Conservation (phyloP, 2,797 vertebrate species). For the Pseudochaenichthys georgianus region DNA sequence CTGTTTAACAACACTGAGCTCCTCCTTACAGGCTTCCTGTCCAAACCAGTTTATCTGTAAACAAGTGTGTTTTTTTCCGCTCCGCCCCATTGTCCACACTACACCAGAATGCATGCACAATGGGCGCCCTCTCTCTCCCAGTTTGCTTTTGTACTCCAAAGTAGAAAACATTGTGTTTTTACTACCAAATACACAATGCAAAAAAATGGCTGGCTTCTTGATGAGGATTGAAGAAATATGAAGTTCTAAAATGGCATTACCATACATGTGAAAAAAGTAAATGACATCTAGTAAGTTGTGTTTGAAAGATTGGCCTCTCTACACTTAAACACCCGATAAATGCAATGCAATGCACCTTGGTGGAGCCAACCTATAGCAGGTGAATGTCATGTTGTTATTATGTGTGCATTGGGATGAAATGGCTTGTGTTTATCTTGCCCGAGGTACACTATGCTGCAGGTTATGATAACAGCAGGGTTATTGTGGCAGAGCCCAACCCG, state of each 20-base stretch:
- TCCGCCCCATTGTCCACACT: conserved; percentile 83
- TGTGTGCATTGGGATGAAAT: conserved; percentile 71
- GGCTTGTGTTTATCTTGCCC: conserved; percentile 68
- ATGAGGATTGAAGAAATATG: conserved; percentile 1
- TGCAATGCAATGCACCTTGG: conserved; percentile 32
- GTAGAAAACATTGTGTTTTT: conserved; percentile 52
- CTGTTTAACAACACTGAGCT: conserved; percentile 83
- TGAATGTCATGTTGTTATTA: conserved; percentile 61
- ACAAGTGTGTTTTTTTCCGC: conserved; percentile 83
- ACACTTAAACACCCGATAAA: conserved; percentile 21
- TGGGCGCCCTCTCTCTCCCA: conserved; percentile 73
- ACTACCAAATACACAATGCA: conserved; percentile 18
- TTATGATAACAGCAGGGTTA: conserved; percentile 70
- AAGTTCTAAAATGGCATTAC: conserved; percentile 10
- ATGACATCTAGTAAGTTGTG: conserved; percentile 1
- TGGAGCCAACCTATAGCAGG: conserved; percentile 54
- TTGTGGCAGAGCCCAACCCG: conserved; percentile 56
- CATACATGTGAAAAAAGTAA: neutral
- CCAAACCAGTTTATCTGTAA: conserved; percentile 88
- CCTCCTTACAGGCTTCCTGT: conserved; percentile 86
- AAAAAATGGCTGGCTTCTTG: conserved; percentile 16
- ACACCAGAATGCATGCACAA: conserved; percentile 79
- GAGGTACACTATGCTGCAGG: conserved; percentile 59
- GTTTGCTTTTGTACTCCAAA: conserved; percentile 66
- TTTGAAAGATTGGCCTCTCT: conserved; percentile 5